Percentiles rank a stretch among this genome's conserved stretches.
Conservation (phyloP, 2,888 invertebrate genomes). For the Alcis repandata region DNA sequence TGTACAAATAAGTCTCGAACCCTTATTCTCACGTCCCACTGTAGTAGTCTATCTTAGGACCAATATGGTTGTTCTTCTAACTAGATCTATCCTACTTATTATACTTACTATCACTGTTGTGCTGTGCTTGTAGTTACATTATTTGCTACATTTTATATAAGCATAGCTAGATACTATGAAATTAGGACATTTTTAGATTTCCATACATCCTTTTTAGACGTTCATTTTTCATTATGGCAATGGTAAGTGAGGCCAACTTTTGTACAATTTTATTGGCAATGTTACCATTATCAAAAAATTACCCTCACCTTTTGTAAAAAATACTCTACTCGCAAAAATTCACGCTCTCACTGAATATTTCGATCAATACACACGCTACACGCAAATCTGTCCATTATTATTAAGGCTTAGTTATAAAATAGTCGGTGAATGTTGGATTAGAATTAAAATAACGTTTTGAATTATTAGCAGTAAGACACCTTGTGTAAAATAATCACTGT, state of each 20-base stretch:
- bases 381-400: constrained; percentile 85
- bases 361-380: constrained; percentile 78
- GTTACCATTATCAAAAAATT: constrained; percentile 25
- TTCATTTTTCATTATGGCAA: neutral
- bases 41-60: constrained; percentile 71
- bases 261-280: constrained; percentile 29
- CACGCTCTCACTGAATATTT: constrained; percentile 64
- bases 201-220: neutral
- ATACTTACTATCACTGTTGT: constrained; percentile 3
- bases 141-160: constrained; percentile 20
- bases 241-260: neutral
- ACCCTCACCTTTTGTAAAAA: constrained; percentile 14
- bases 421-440: constrained; percentile 70
- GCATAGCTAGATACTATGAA: constrained; percentile 12
- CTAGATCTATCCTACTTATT: constrained; percentile 27
- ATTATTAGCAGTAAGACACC: constrained; percentile 69
- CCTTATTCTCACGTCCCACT: constrained; percentile 84
- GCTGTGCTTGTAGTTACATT: constrained; percentile 29
- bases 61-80: constrained; percentile 44
- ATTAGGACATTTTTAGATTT: neutral
- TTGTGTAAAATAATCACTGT: constrained; percentile 77
- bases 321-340: constrained; percentile 38
- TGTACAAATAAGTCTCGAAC: constrained; percentile 79
- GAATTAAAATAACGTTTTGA: constrained; percentile 63
- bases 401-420: constrained; percentile 65